A percentile compares a stretch with the other conserved stretches of the same genome.
Conservation (phyloP, 2,888 invertebrate species). For the Sipha maydis region DNA sequence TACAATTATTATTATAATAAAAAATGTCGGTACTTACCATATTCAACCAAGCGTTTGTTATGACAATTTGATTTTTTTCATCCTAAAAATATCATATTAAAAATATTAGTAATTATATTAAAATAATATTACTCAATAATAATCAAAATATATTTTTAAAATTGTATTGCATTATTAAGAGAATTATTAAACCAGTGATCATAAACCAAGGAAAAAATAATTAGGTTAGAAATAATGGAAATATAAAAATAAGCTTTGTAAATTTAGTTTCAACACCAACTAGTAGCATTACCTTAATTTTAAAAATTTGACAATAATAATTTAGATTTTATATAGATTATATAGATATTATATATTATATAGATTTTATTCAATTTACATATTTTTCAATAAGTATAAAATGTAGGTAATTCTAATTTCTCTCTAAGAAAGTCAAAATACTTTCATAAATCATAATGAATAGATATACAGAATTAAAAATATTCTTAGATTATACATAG, state of each 20-base stretch:
- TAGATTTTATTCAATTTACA: too few relatives aligned
- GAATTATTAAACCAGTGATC: too few relatives aligned
- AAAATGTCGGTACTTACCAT: conserved; percentile 69
- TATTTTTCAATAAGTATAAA: neutral
- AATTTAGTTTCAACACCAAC: neutral
- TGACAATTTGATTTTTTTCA: conserved; percentile 86
- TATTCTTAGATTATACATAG: neutral
- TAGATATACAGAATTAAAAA: neutral
- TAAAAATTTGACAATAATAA: too few relatives aligned
- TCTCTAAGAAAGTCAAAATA: neutral
- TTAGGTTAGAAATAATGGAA: too few relatives aligned
- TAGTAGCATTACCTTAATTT: too few relatives aligned
- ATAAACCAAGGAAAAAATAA: too few relatives aligned
- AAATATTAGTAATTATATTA: neutral
- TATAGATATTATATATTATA: too few relatives aligned
- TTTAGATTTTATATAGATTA: too few relatives aligned
- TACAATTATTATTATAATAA: neutral
- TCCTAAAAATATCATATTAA: conserved; percentile 77
- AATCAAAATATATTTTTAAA: neutral
- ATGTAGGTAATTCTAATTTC: neutral
- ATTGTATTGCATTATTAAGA: too few relatives aligned
- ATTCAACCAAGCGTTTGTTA: conserved; percentile 73
- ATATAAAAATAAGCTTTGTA: too few relatives aligned
- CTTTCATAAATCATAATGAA: neutral
- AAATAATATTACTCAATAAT: too few relatives aligned